Evolutionary conservation across 2,888 invertebrate genomes (phyloP).

Genomic region (Hoplodrina blanda): DNA sequence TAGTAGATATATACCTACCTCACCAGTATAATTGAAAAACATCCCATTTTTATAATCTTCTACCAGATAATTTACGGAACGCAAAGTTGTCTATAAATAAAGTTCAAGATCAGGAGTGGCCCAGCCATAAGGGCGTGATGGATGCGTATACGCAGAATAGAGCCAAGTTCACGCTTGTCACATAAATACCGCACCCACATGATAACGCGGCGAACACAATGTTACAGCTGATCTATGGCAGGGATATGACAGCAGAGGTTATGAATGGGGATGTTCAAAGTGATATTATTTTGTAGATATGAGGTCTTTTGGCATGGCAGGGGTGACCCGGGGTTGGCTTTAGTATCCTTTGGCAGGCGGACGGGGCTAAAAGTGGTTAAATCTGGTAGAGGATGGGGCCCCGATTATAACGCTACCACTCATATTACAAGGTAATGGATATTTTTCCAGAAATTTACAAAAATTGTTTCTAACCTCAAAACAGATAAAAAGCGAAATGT

Average conservation of each 20-base stretch:
- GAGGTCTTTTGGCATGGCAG: neutral
- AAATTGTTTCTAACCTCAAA: too few relatives aligned
- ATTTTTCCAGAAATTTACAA: too few relatives aligned
- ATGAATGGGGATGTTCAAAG: conserved; percentile 36
- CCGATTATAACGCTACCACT: too few relatives aligned
- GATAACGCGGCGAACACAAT: conserved; percentile 17
- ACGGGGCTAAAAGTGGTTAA: too few relatives aligned
- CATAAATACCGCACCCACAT: conserved; percentile 62
- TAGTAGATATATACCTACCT: too few relatives aligned
- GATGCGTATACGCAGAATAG: conserved; percentile 52
- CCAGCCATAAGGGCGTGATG: conserved; percentile 60
- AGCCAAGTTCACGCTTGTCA: conserved; percentile 62
- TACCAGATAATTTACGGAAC: neutral
- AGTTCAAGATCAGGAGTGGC: conserved; percentile 45
- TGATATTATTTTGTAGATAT: conserved; percentile 21
- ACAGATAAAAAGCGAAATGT: too few relatives aligned
- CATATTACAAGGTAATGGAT: too few relatives aligned
- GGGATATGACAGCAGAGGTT: conserved; percentile 49
- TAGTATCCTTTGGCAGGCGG: too few relatives aligned
- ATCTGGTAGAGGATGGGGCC: too few relatives aligned
- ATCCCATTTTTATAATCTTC: neutral
- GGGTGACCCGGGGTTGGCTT: neutral
- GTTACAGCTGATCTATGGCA: conserved; percentile 46
- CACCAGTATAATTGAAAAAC: too few relatives aligned
- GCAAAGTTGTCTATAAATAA: conserved; percentile 18